A percentile compares a stretch with the other conserved stretches of the same genome.
Conservation (phyloP, 2,113 vertebrate genomes). For the Toxotes jaculatrix region DNA sequence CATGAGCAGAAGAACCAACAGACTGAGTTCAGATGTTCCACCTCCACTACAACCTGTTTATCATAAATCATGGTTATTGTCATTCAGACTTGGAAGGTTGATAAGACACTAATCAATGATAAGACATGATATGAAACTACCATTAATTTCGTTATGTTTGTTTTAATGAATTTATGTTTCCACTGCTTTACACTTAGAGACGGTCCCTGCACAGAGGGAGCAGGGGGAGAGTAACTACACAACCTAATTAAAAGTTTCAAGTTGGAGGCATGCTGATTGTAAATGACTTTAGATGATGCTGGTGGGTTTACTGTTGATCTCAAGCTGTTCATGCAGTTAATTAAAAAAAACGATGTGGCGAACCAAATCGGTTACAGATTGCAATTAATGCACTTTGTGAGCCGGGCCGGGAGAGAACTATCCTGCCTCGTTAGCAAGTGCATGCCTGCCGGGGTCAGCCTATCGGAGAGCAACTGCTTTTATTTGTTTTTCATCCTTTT, state of each 20-base stretch:
- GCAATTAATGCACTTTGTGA: slow-evolving; percentile 78
- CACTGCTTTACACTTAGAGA: slow-evolving; percentile 37
- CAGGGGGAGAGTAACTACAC: slow-evolving; percentile 40
- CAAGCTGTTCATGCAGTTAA: slow-evolving; percentile 84
- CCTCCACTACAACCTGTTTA: slow-evolving; percentile 19
- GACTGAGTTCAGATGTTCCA: slow-evolving; percentile 37
- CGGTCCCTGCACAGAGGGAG: slow-evolving; percentile 16
- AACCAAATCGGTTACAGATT: slow-evolving; percentile 84
- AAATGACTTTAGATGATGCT: slow-evolving; percentile 78
- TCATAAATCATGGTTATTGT: slow-evolving; percentile 42
- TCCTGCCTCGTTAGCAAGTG: slow-evolving; percentile 71
- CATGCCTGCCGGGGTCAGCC: slow-evolving; percentile 66
- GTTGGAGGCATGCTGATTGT: slow-evolving; percentile 79
- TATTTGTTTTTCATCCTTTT: slow-evolving; percentile 70
- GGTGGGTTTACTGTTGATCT: slow-evolving; percentile 80
- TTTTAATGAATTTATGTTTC: slow-evolving; percentile 46
- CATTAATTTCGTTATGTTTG: slow-evolving; percentile 29
- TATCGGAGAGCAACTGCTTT: slow-evolving; percentile 40
- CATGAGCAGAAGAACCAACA: slow-evolving; percentile 22
- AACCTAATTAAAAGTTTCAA: slow-evolving; percentile 84
- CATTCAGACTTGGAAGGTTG: slow-evolving; percentile 41
- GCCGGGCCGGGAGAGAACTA: slow-evolving; percentile 60
- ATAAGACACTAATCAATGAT: slow-evolving; percentile 24
- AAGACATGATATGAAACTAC: slow-evolving; percentile 33
- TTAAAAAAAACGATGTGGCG: slow-evolving; percentile 79